Evolutionary conservation across 1,140 invertebrate species (phyloP).

Genomic region (Leptonema lineaticorne): DNA sequence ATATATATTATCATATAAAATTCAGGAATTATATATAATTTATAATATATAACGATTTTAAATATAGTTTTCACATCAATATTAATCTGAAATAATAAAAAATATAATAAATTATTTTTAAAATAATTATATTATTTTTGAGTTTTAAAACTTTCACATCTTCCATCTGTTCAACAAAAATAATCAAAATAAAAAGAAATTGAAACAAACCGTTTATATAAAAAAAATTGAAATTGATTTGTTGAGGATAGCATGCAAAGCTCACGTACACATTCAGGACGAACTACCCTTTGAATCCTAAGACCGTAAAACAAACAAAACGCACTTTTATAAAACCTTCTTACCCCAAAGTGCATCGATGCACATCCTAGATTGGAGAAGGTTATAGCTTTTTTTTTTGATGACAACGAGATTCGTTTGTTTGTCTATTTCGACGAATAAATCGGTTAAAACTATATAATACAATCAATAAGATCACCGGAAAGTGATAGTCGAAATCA

Average conservation of each 20-base stretch:
- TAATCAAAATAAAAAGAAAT: not conserved
- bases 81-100: no score
- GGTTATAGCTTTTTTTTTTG: not conserved
- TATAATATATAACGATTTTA: no score
- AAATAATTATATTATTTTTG: not conserved
- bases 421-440: no score
- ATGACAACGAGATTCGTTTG: not conserved
- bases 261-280: not conserved
- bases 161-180: no score
- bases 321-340: not conserved
- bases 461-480: no score
- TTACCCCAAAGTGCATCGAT: not conserved
- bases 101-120: not conserved
- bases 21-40: no score
- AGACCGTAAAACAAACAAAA: conserved; percentile 7
- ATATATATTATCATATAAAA: no score
- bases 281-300: not conserved
- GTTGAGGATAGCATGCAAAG: conserved; percentile 7
- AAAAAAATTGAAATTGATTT: conserved; percentile 4
- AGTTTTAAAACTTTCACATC: no score
- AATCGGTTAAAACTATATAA: no score
- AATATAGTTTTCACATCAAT: no score
- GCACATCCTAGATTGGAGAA: not conserved
- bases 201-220: not conserved
- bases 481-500: no score